These are phyloP conservation scores for Patella pellucida DNA, from an alignment of 2,888 invertebrate genomes.

Conservation along the genomic window DNA sequence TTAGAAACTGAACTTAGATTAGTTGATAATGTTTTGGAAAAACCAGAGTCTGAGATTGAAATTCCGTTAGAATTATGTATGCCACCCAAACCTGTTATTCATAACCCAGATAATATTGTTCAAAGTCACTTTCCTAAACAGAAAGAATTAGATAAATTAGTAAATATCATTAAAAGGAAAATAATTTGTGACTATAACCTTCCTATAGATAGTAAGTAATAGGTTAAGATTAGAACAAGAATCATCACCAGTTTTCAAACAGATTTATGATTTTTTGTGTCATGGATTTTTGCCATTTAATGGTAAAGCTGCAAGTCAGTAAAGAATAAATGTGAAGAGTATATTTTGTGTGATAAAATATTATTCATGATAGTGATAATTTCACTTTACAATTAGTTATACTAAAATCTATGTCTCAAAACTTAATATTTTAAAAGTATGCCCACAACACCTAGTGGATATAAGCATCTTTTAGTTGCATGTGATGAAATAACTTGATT, in stretches of 20 bases:
- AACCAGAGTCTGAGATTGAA: not conserved
- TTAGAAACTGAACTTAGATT: not conserved
- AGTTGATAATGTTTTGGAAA: not conserved
- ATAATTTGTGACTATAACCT: too few species aligned
- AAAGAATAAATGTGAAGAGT: not conserved
- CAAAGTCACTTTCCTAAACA: conserved; percentile 1
- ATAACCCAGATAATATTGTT: not conserved
- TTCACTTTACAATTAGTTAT: not conserved
- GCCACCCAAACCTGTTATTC: conserved; percentile 3
- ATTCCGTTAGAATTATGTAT: not conserved
- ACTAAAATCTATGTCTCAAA: not conserved
- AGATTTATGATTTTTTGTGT: not conserved
- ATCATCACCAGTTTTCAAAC: not conserved
- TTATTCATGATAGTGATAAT: not conserved
- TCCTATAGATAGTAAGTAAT: not conserved
- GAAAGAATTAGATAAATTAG: conserved; percentile 4
- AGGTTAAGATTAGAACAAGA: conserved; percentile 1
- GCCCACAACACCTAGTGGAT: not conserved
- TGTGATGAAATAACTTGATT: conserved; percentile 3
- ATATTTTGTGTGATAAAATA: not conserved
- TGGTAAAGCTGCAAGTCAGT: not conserved
- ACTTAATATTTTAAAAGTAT: not conserved
- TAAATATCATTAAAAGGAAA: not conserved
- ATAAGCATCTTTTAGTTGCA: not conserved
- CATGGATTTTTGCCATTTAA: not conserved